These are phyloP conservation scores for Scaptomyza parva DNA, from an alignment of 2,888 invertebrate genomes.

Conservation along the genomic window DNA sequence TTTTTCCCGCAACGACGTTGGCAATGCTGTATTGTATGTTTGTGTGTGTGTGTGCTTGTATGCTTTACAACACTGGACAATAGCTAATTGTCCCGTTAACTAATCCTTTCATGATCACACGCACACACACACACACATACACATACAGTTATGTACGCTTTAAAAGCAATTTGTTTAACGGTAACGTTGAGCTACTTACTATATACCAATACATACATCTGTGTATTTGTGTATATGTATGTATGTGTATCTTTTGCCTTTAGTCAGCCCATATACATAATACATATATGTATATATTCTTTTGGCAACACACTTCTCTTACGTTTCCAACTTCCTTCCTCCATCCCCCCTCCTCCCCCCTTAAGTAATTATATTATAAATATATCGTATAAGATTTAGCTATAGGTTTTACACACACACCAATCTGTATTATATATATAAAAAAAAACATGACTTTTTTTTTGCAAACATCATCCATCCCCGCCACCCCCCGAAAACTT, in stretches of 20 bases:
- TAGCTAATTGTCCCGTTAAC: no score
- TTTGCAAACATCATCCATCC: slow-evolving; percentile 19
- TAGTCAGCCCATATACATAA: slow-evolving; percentile 10
- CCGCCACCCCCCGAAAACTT: no score
- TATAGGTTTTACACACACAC: slow-evolving; percentile 30
- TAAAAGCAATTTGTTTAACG: slow-evolving; percentile 19
- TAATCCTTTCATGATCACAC: not conserved
- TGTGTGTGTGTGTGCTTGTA: not conserved
- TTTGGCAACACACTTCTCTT: slow-evolving; percentile 9
- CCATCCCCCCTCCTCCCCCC: not conserved
- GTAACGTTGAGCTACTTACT: no score
- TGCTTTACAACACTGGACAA: not conserved
- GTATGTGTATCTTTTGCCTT: slow-evolving; percentile 28
- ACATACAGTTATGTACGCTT: slow-evolving; percentile 19
- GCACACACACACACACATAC: not conserved
- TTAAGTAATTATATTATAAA: not conserved
- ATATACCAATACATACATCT: slow-evolving; percentile 4
- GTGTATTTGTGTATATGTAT: not conserved
- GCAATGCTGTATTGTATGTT: not conserved
- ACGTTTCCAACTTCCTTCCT: not conserved
- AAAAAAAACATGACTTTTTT: slow-evolving; percentile 27
- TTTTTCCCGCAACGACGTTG: not conserved
- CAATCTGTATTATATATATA: slow-evolving; percentile 41
- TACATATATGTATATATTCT: slow-evolving; percentile 7
- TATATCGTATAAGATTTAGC: slow-evolving; percentile 36